These are phyloP conservation scores for Solen grandis DNA, from an alignment of 1,140 invertebrate species.

Conservation along the genomic window DNA sequence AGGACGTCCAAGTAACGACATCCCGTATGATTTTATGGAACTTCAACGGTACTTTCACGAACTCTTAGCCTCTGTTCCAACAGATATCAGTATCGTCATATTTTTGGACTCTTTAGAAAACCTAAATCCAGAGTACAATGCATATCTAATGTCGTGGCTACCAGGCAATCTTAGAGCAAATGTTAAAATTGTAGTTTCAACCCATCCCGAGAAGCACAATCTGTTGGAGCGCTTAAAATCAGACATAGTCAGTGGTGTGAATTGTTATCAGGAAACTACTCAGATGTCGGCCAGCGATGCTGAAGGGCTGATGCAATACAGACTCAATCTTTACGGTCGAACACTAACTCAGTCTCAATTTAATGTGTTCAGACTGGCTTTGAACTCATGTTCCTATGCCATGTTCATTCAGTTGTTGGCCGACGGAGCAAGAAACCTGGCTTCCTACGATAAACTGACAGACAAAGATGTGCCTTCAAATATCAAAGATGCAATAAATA, in stretches of 20 bases:
- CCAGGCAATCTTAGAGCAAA: conserved; percentile 69
- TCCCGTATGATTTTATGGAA: conserved; percentile 71
- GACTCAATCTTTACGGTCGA: conserved; percentile 63
- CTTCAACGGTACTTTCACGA: conserved; percentile 68
- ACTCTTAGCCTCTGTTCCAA: conserved; percentile 67
- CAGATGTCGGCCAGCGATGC: conserved; percentile 60
- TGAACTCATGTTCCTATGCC: conserved; percentile 68
- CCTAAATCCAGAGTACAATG: conserved; percentile 70
- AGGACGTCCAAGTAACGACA: conserved; percentile 42
- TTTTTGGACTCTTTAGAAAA: conserved; percentile 76
- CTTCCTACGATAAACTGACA: conserved; percentile 56
- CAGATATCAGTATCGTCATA: conserved; percentile 69
- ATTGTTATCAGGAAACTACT: conserved; percentile 67
- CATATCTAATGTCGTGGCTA: conserved; percentile 74
- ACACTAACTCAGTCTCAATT: conserved; percentile 61
- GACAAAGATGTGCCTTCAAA: conserved; percentile 45
- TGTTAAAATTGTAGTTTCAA: conserved; percentile 77
- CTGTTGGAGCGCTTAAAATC: conserved; percentile 64
- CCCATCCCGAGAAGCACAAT: conserved; percentile 56
- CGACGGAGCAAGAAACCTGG: conserved; percentile 62
- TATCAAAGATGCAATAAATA: conserved; percentile 61
- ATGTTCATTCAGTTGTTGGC: conserved; percentile 69
- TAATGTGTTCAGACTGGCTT: conserved; percentile 84
- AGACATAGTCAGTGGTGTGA: conserved; percentile 58
- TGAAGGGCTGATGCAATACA: conserved; percentile 63